Percentiles rank a stretch among this genome's conserved stretches.
Conservation (phyloP, 2,888 invertebrate species). For the Molorchus minor region DNA sequence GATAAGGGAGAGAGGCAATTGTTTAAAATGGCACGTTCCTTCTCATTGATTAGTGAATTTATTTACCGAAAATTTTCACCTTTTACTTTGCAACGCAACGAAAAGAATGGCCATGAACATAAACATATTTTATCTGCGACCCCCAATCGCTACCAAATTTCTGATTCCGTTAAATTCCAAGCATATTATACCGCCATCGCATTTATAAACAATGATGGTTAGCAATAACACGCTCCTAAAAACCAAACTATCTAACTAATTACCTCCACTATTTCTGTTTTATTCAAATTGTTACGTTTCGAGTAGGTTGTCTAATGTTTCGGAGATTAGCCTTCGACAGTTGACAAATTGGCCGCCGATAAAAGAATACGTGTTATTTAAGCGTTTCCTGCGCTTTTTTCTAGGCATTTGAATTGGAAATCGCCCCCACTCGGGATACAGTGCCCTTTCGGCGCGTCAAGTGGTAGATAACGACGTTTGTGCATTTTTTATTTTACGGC, state of each 20-base stretch:
- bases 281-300: constrained; percentile 12
- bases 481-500: too few relatives aligned
- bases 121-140: background rate
- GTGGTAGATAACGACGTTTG: too few relatives aligned
- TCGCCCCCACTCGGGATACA: background rate
- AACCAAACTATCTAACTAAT: constrained; percentile 15
- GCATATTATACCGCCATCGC: constrained; percentile 3
- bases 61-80: too few relatives aligned
- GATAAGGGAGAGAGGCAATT: too few relatives aligned
- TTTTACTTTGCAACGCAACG: too few relatives aligned
- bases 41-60: too few relatives aligned
- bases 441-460: background rate
- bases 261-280: constrained; percentile 15
- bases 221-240: constrained; percentile 11
- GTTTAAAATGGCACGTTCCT: too few relatives aligned
- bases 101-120: background rate
- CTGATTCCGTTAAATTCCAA: background rate
- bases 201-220: constrained; percentile 4
- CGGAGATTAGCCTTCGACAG: constrained; percentile 8
- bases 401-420: constrained; percentile 22
- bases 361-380: constrained; percentile 14
- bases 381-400: constrained; percentile 6
- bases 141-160: background rate
- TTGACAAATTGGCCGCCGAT: constrained; percentile 6
- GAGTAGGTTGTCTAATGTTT: constrained; percentile 11